phyloP scores from a whole-genome alignment of 2,113 vertebrate genomes.

The Aplodontia rufa region DNA sequence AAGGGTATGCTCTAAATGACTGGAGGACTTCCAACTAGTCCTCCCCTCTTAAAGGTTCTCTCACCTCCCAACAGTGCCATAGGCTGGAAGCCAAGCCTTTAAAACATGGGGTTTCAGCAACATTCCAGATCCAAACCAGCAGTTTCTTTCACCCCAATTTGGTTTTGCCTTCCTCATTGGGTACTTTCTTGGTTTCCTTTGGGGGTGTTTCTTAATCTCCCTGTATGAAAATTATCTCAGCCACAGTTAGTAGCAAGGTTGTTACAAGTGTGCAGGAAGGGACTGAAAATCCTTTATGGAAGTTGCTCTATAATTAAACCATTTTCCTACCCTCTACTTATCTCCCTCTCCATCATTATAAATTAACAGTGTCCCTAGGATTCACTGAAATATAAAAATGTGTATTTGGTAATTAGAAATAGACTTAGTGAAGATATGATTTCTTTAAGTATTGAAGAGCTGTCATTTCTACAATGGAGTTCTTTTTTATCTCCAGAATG shows the following conservation, averaged over 20 bases:
- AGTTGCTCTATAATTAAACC: constrained; percentile 18
- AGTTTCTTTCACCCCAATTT: not conserved
- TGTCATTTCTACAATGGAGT: constrained; percentile 6
- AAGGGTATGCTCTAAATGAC: not conserved
- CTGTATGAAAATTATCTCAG: not conserved
- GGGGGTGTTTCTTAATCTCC: not conserved
- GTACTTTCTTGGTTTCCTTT: not conserved
- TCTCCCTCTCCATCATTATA: not conserved
- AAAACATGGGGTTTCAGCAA: not conserved
- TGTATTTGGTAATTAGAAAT: constrained; percentile 15
- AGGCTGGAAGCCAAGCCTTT: not conserved
- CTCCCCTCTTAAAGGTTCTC: not conserved
- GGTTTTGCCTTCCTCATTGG: not conserved
- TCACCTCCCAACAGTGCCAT: not conserved
- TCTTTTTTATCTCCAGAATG: not conserved
- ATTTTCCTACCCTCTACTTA: not conserved
- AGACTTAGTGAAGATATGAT: not conserved
- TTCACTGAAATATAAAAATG: constrained; percentile 1
- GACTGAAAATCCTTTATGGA: not conserved
- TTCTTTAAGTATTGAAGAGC: not conserved
- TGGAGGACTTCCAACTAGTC: not conserved
- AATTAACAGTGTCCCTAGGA: not conserved
- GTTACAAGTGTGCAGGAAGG: not conserved
- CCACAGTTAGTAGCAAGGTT: not conserved
- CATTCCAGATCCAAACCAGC: not conserved